A percentile compares a stretch with the other conserved stretches of the same genome.
phyloP scores from a whole-genome alignment of 1,140 invertebrate species.

The Pogonognathellus flavescens region DNA sequence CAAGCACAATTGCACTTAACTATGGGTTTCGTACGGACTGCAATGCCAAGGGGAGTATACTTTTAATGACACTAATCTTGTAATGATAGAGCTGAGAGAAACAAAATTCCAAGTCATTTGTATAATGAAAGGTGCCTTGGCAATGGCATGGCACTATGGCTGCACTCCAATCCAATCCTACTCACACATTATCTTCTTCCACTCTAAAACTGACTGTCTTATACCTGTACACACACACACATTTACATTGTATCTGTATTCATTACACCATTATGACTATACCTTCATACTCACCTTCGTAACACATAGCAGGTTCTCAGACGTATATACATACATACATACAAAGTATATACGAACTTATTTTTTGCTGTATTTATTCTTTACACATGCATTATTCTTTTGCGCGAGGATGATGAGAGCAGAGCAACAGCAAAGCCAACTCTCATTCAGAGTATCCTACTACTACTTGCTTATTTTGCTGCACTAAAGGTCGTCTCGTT shows the following conservation, averaged over 20 bases:
- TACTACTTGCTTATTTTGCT: background rate
- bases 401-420: too few relatives aligned
- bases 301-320: too few relatives aligned
- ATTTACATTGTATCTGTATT: background rate
- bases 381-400: too few relatives aligned
- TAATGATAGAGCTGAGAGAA: slow-evolving; percentile 54
- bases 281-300: too few relatives aligned
- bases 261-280: background rate
- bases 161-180: slow-evolving; percentile 9
- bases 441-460: background rate
- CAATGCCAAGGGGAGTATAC: slow-evolving; percentile 57
- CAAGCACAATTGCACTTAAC: slow-evolving; percentile 49
- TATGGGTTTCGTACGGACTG: slow-evolving; percentile 41
- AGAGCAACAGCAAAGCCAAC: background rate
- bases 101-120: slow-evolving; percentile 53
- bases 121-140: slow-evolving; percentile 51
- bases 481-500: slow-evolving; percentile 9
- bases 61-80: slow-evolving; percentile 62
- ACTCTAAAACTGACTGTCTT: background rate
- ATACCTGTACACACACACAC: background rate
- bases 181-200: background rate
- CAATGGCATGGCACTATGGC: slow-evolving; percentile 32
- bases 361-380: too few relatives aligned
- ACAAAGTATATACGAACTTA: too few relatives aligned
- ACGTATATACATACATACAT: too few relatives aligned